Percentiles rank a stretch among this genome's conserved stretches.
phyloP scores from a whole-genome alignment of 2,797 vertebrate genomes.

The Dipus sagitta region DNA sequence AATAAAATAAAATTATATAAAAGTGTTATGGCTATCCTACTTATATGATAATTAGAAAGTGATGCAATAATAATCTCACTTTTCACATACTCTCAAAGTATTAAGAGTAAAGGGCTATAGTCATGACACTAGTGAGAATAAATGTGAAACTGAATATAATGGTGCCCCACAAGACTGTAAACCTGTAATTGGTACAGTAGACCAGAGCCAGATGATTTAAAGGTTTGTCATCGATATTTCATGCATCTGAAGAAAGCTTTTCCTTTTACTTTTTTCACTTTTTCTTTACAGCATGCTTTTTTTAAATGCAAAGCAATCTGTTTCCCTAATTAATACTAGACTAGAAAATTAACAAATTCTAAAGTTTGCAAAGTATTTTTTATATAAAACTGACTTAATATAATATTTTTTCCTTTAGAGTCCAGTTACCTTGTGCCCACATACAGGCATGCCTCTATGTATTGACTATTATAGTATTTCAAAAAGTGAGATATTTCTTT shows the following conservation, averaged over 20 bases:
- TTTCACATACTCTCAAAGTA: neutral
- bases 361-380: constrained; percentile 28
- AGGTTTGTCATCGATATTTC: constrained; percentile 43
- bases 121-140: neutral
- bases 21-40: neutral
- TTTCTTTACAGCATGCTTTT: constrained; percentile 20
- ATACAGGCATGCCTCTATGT: too few species aligned
- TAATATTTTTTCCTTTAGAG: neutral
- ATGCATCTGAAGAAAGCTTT: constrained; percentile 4
- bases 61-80: neutral
- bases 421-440: too few species aligned
- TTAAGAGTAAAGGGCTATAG: neutral
- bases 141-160: neutral
- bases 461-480: too few species aligned
- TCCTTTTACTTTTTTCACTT: neutral
- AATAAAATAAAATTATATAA: neutral
- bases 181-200: neutral
- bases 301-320: neutral
- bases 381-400: constrained; percentile 16
- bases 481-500: neutral
- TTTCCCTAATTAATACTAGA: constrained; percentile 18
- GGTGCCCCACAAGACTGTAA: neutral
- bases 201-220: neutral
- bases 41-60: neutral
- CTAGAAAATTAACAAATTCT: constrained; percentile 24